Evolutionary conservation across 2,113 vertebrate species (phyloP), one percentile per base, ranked within the genome.

Genomic region (Poeciliopsis retropinna): DNA sequence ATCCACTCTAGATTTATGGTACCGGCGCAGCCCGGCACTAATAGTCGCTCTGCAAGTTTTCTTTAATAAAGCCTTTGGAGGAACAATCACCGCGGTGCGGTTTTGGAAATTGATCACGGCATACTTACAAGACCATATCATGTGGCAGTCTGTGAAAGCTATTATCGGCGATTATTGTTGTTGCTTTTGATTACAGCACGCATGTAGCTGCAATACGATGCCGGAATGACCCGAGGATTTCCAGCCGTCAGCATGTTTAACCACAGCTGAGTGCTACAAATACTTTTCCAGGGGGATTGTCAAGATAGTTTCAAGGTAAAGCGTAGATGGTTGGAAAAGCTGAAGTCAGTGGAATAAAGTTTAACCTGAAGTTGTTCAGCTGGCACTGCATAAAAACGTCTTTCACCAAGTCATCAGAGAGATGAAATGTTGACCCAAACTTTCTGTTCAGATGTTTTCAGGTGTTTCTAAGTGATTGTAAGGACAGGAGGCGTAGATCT

Each of bases 31-130:
- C 75, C 41, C 54, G 15, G 60, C 39, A 22, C 76, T 76, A 81
- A 41, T 3, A 60, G 57, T 17, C 30, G 31, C 27, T 57, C 73
- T 71, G 66, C 66, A 73, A 72, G 69, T 76, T 32, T 70, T 79
- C 72, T 64, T 67, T 76, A 83, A 87, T 79, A 60, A 81, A 79
- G 82, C 70, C 82, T 83, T 79, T 19, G 39, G 75, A 72, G 76
- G 39, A 72, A 62, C 25, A 28, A 34, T 66, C 68, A 19, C 17
- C 5, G 32, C n/a, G 44, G 41, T 65, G n/a, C 30, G 62, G 69
- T 27, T 79, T 47, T 34, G 13, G 37, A 63, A 60, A 0, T 60
- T 22, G n/a, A 31, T 29, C 60, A 4, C 22, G 1, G 12, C 4
- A 3, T 19, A 0, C 22, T 76, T 70, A 34, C 14, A 15, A 70